Base-by-base conservation (phyloP, 2,888 invertebrate genomes). In the Pyrrhia umbra region DNA sequence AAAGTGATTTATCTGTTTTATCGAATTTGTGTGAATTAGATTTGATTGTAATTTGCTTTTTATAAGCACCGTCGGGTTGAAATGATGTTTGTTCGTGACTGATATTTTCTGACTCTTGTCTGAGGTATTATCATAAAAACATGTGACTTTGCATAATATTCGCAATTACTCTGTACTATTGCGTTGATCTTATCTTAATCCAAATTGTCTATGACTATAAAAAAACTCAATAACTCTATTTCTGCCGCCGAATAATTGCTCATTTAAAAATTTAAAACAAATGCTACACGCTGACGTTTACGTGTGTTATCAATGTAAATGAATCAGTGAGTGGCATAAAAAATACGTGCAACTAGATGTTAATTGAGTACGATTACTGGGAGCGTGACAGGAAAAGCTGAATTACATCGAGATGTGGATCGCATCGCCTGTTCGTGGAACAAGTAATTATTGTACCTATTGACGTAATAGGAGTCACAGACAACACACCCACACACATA, bases 331-430 rank as follows among this genome's bases (percentile, higher is more conserved):
- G 15, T 16, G 42, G 27, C 54, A 52, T 23, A 60, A 58, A 60
- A 80, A 68, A 64, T 72, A 71, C 67, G 55, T 65, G 74, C 58
- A 63, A 45, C 60, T 70, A 68, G 62, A 79, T 79, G 83, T 80
- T 85, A 88, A 89, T 87, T 85, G 84, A 73, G 57, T 66, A 66
- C 79, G 71, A 88, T 89, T 87, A 88, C 80, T 52, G 71, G 63
- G 81, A 86, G 86, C 90, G 88, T 88, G 92, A 91, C 92, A 91
- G 91, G 91, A 92, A 92, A 89, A 86, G 83, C 86, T 77, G 76
- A 55, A 91, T 91, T 88, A 84, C 80, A 87, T 85, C 86, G 82
- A 81, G 83, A 89, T 90, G 85, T 80, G 81, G 85, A 88, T 88
- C 85, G 77, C 80, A 82, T 83, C 84, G 82, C 71, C 46, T 75